These are phyloP conservation scores for Rhagonycha lutea DNA, from an alignment of 2,888 invertebrate species.

Conservation along the genomic window DNA sequence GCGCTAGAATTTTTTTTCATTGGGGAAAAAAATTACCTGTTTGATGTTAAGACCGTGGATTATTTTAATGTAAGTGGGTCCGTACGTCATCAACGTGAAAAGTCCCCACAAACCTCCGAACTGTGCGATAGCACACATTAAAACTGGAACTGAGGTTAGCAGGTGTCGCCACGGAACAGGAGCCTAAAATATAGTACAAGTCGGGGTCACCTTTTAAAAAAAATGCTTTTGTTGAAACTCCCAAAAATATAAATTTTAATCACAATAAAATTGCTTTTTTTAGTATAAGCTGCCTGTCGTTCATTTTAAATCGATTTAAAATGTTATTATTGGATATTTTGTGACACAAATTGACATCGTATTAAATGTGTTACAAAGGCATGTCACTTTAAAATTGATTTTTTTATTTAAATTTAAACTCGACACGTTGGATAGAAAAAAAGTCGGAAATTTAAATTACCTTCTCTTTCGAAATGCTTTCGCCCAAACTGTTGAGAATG, in stretches of 20 bases:
- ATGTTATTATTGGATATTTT: constrained; percentile 9
- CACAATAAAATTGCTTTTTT: no score
- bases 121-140: constrained; percentile 67
- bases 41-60: constrained; percentile 71
- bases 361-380: not conserved
- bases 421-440: not conserved
- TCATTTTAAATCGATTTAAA: constrained; percentile 10
- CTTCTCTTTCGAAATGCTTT: constrained; percentile 50
- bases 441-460: constrained; percentile 31
- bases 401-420: not conserved
- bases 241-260: no score
- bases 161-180: constrained; percentile 67
- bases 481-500: constrained; percentile 61
- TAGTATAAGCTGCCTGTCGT: not conserved
- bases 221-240: no score
- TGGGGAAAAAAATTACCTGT: constrained; percentile 56
- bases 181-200: constrained; percentile 42
- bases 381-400: not conserved
- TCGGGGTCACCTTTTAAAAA: not conserved
- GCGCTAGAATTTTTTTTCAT: not conserved
- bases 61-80: constrained; percentile 71
- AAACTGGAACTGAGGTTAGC: constrained; percentile 63
- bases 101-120: constrained; percentile 72
- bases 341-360: constrained; percentile 8
- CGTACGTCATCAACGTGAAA: constrained; percentile 70